Base-by-base conservation (phyloP, 2,888 invertebrate genomes). In the Eristalis pertinax region DNA sequence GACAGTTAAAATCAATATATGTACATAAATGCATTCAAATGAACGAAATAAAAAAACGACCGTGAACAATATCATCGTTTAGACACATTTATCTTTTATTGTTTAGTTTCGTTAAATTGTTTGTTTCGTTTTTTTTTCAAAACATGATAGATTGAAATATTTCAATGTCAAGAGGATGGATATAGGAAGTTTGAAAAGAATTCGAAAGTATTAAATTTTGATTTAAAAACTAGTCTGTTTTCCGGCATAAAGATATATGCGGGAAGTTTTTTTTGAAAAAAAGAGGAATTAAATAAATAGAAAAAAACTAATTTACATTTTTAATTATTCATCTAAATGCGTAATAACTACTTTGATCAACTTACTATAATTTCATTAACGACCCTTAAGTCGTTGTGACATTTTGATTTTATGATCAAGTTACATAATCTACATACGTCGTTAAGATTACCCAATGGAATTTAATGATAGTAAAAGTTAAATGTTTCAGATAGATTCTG, bases 111-210 rank as follows among this genome's bases (percentile, higher is more conserved):
- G 19, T 62, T 62, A 43, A 43, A 72, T 70, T 15, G 8, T 32
- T 32, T 8, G 32, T 10, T 32, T 29, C 5, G 29, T 29, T 68
- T 60, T 60, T 56, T 19, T 68, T 19, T 19, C n/a, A 38, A 69
- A 35, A 32, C 38, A 78, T 69, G 60, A 50, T 22, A 41, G 65
- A 69, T 74, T 29, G 43, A 74, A 72, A 72, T 35, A 78, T 65
- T 72, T 65, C 74, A 80, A 68, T 68, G 73, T 29, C 79, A 73
- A 56, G 29, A 32, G 64, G 58, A 63, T 60, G 68, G 60, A 75
- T 38, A 74, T 32, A 79, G 79, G 84, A 84, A 84, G 79, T 80
- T 60, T 35, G 15, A 64, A 69, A 63, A 50, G 58, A 24, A 73
- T 11, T 73, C 68, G 38, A 68, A 65, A 60, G 64, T 73, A 79